Conservation (phyloP, 2,888 invertebrate genomes). For the Protula sp. region DNA sequence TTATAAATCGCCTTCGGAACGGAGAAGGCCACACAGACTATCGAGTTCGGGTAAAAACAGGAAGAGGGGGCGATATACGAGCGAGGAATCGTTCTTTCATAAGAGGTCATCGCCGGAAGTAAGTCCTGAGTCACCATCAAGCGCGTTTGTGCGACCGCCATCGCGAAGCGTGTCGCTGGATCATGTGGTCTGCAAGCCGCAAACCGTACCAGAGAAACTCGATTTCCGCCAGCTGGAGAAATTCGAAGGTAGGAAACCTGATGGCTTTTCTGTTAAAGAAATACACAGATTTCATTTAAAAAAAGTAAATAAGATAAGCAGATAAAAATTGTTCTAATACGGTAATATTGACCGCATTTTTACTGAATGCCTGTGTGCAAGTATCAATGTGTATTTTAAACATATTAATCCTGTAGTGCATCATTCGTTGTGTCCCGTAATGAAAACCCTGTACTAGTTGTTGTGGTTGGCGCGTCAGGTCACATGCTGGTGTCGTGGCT, state of each 20-base stretch:
- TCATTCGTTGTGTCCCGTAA: too few species aligned
- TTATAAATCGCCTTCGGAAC: not conserved
- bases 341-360: too few species aligned
- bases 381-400: too few species aligned
- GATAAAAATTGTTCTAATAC: too few species aligned
- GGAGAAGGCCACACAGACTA: not conserved
- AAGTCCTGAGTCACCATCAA: not conserved
- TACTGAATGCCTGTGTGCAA: too few species aligned
- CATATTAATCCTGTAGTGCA: too few species aligned
- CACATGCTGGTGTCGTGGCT: slow-evolving; percentile 90
- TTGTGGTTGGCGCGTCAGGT: too few species aligned
- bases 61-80: not conserved
- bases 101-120: not conserved
- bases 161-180: slow-evolving; percentile 21
- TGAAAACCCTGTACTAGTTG: too few species aligned
- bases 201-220: slow-evolving; percentile 78
- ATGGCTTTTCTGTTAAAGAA: too few species aligned
- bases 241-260: slow-evolving; percentile 76
- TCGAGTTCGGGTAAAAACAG: too few species aligned
- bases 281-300: too few species aligned
- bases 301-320: too few species aligned
- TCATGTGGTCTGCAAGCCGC: slow-evolving; percentile 62
- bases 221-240: slow-evolving; percentile 82
- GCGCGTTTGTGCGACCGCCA: slow-evolving; percentile 10
- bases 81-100: not conserved